Evolutionary conservation across 2,113 vertebrate species (phyloP), one percentile per base, ranked within the genome.

Genomic region (Oryzias javanicus): DNA sequence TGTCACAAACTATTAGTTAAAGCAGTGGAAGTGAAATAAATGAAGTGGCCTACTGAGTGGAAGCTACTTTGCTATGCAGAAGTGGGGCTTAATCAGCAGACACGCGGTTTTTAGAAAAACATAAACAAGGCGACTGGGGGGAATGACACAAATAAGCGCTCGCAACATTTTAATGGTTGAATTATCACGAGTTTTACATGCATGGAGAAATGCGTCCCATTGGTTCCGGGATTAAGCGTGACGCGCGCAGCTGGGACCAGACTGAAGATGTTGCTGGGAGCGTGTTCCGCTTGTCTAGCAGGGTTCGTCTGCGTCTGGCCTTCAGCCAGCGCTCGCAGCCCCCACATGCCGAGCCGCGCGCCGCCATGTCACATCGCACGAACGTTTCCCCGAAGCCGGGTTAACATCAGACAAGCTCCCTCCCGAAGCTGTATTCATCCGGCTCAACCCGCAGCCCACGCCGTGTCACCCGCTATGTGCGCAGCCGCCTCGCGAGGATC

Each of bases 191-290:
- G 80, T 57, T 46, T 64, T 80, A 76, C 60, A 82, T 82, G 81
- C 76, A 71, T 25, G 61, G 51, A 72, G 76, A 74, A 77, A 82
- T 57, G 77, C 17, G 73, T 67, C 77, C 77, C 71, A 74, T 85
- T 68, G 76, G 78, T 81, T 70, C 64, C 55, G 52, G 85, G 81
- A 84, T 89, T 84, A 83, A 74, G 71, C 72, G 55, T 79, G 81
- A 82, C 81, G 79, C 73, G 78, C 80, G 76, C 85, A 87, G 78
- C 83, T 83, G 86, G 72, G 81, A 84, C 71, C 72, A 79, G 74
- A 81, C 66, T 51, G 81, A 70, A 77, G 80, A 83, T 79, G 75
- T 79, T 81, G 85, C 84, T 88, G 52, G 77, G 73, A 88, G 84
- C 85, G 41, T 82, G 78, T 81, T 83, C 67, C 55, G 83, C 78